These are phyloP conservation scores for Fratercula arctica DNA, from an alignment of 2,797 vertebrate species.

Conservation along the genomic window DNA sequence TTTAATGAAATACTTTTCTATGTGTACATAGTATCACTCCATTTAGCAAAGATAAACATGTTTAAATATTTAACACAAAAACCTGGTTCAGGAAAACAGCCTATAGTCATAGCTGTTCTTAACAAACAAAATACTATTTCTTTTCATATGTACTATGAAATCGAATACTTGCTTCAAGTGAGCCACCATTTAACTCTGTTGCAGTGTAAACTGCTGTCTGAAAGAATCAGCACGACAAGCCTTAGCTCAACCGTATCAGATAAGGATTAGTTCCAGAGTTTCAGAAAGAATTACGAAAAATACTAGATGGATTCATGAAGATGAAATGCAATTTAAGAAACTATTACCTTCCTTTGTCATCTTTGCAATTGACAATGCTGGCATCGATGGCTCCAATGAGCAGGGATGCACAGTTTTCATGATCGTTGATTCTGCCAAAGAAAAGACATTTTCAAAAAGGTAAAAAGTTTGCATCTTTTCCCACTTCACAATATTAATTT, in stretches of 20 bases:
- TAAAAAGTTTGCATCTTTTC: neutral
- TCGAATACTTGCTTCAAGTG: neutral
- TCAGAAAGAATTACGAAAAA: neutral
- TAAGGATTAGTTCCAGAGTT: neutral
- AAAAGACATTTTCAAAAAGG: neutral
- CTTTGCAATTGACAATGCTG: slow-evolving; percentile 87
- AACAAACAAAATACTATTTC: neutral
- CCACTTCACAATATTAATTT: neutral
- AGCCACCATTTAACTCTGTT: neutral
- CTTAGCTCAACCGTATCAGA: neutral
- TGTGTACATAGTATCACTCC: neutral
- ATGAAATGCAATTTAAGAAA: neutral
- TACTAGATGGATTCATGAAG: neutral
- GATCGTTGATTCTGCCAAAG: slow-evolving; percentile 87
- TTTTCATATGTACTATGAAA: neutral
- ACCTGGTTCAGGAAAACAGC: neutral
- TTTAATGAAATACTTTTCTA: neutral
- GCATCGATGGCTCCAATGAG: slow-evolving; percentile 91
- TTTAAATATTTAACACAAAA: neutral
- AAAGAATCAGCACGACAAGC: neutral
- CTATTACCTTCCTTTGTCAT: slow-evolving; percentile 89
- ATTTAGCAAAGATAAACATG: neutral
- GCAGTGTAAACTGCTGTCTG: neutral
- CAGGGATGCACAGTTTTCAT: slow-evolving; percentile 90
- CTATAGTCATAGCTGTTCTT: neutral